phyloP scores from a whole-genome alignment of 2,888 invertebrate species.

The Balanococcus diminutus region DNA sequence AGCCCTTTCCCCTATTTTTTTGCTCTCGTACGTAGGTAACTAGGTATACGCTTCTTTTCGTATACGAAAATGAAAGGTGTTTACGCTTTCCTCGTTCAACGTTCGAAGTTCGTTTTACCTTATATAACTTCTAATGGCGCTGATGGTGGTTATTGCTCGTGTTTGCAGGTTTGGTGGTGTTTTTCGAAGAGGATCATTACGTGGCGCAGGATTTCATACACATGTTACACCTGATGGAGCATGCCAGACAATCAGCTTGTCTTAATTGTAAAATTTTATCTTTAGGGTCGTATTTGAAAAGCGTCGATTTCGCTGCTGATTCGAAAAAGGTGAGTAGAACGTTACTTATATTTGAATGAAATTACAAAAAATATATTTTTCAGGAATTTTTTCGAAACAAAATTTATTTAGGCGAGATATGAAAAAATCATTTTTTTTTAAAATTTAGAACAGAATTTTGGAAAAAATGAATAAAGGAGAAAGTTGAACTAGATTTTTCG shows the following conservation, averaged over 20 bases:
- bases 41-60: too few relatives aligned
- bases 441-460: too few relatives aligned
- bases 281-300: conserved; percentile 92
- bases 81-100: background rate
- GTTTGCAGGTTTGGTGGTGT: conserved; percentile 77
- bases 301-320: conserved; percentile 82
- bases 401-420: too few relatives aligned
- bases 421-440: too few relatives aligned
- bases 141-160: background rate
- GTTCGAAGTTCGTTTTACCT: background rate
- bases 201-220: conserved; percentile 94
- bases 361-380: too few relatives aligned
- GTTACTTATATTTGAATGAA: background rate
- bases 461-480: too few relatives aligned
- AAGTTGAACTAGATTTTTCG: too few relatives aligned
- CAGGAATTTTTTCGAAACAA: too few relatives aligned
- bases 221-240: conserved; percentile 79
- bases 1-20: background rate
- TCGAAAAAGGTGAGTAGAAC: conserved; percentile 65
- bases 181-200: conserved; percentile 98
- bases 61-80: too few relatives aligned
- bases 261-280: conserved; percentile 90
- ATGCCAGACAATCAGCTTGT: conserved; percentile 78
- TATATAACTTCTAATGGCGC: too few relatives aligned
- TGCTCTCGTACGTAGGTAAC: background rate